Evolutionary conservation across 1,140 invertebrate genomes (phyloP).

Genomic region (Scaptomyza graminum): DNA sequence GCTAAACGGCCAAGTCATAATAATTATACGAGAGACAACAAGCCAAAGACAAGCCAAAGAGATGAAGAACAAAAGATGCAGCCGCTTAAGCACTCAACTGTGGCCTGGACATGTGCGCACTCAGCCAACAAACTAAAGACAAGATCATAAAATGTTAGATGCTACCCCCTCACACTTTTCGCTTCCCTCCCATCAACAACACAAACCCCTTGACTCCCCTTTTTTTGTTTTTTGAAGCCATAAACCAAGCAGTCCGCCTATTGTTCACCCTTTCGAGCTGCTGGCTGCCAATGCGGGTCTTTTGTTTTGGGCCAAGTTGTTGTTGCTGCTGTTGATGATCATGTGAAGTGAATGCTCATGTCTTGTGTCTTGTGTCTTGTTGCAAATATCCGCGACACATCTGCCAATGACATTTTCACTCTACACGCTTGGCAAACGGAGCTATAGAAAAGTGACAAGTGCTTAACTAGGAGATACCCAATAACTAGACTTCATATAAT

Average conservation of each 20-base stretch:
- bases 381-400: constrained; percentile 76
- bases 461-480: background rate
- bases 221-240: too few relatives aligned
- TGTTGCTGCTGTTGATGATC: background rate
- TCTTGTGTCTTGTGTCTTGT: constrained; percentile 22
- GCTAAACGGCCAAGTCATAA: constrained; percentile 74
- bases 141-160: constrained; percentile 62
- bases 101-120: constrained; percentile 40
- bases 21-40: constrained; percentile 60
- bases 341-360: constrained; percentile 8
- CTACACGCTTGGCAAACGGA: constrained; percentile 63
- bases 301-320: constrained; percentile 34
- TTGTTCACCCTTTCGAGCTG: constrained; percentile 19
- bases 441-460: constrained; percentile 18
- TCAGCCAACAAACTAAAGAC: constrained; percentile 45
- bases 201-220: background rate
- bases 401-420: constrained; percentile 82
- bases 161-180: background rate
- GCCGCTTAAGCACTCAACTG: constrained; percentile 15
- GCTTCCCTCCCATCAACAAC: too few relatives aligned
- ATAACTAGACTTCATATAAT: background rate
- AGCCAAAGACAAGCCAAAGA: constrained; percentile 50
- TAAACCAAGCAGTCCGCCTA: constrained; percentile 5
- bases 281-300: constrained; percentile 21
- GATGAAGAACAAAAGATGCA: constrained; percentile 52